Percentiles rank a stretch among this genome's conserved stretches.
phyloP scores from a whole-genome alignment of 2,113 vertebrate species.

The Callospermophilus lateralis region DNA sequence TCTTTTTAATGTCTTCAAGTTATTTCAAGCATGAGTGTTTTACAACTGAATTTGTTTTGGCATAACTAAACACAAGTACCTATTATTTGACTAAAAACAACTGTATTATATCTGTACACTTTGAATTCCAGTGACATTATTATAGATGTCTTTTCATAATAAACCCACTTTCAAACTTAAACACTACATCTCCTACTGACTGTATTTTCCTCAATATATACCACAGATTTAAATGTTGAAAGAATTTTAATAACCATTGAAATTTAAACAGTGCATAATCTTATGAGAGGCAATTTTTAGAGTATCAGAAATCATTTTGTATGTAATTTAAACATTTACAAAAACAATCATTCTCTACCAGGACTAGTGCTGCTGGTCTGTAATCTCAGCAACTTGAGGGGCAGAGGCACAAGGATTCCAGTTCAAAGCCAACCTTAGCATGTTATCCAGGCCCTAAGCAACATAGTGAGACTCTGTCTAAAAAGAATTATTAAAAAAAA shows the following conservation, averaged over 20 bases:
- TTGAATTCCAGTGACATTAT: not conserved
- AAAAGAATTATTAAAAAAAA: too few species aligned
- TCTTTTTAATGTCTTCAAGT: constrained; percentile 38
- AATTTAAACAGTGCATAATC: not conserved
- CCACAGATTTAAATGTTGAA: not conserved
- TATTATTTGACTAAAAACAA: not conserved
- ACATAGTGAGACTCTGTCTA: too few species aligned
- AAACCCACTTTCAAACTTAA: not conserved
- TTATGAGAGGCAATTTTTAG: not conserved
- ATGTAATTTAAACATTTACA: not conserved
- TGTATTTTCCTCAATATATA: not conserved
- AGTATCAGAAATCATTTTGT: not conserved
- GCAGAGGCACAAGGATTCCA: too few species aligned
- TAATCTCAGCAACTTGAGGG: too few species aligned
- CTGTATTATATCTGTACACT: not conserved
- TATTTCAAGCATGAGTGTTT: not conserved
- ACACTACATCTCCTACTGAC: not conserved
- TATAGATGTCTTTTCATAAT: not conserved
- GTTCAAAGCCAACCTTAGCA: too few species aligned
- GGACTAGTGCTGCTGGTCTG: too few species aligned
- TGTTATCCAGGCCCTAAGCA: too few species aligned
- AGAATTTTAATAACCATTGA: not conserved
- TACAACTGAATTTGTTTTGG: not conserved
- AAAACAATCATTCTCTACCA: too few species aligned
- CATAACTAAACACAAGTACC: not conserved